Evolutionary conservation across 23 tunicate genomes (phyloP).

Genomic region (Diplosoma virens): DNA sequence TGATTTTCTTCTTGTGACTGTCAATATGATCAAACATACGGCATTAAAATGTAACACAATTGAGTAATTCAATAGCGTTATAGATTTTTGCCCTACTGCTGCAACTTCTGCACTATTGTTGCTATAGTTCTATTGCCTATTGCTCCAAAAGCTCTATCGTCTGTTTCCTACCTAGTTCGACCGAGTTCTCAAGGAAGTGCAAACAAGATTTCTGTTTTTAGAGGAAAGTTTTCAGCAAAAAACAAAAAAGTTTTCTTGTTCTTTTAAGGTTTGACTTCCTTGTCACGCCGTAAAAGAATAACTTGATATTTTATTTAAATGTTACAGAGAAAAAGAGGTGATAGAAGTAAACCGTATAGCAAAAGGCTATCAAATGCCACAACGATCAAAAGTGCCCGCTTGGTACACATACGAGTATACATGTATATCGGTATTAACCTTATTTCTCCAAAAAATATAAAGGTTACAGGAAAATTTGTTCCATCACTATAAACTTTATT

Average conservation of each 20-base stretch:
- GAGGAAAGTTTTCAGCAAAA: not conserved
- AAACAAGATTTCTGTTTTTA: constrained; percentile 14
- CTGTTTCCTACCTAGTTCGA: too few species aligned
- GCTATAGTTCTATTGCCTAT: too few species aligned
- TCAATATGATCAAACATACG: too few species aligned
- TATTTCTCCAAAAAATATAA: not conserved
- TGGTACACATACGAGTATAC: too few species aligned
- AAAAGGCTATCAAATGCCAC: not conserved
- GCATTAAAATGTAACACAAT: too few species aligned
- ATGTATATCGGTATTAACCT: not conserved
- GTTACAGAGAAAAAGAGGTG: constrained; percentile 15
- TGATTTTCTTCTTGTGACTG: too few species aligned
- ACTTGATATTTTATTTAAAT: not conserved
- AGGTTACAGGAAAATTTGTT: not conserved
- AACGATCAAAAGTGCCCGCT: constrained; percentile 8
- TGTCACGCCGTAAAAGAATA: not conserved
- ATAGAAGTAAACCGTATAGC: not conserved
- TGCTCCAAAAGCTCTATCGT: too few species aligned
- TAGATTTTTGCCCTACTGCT: too few species aligned
- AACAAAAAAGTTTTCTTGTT: not conserved
- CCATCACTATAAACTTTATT: not conserved
- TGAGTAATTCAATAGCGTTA: too few species aligned
- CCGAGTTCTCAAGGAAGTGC: not conserved
- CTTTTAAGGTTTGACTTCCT: constrained; percentile 1
- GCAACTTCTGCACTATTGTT: too few species aligned